Evolutionary conservation across 2,797 vertebrate genomes (phyloP).

Genomic region (Neosilurus mollespiculum): DNA sequence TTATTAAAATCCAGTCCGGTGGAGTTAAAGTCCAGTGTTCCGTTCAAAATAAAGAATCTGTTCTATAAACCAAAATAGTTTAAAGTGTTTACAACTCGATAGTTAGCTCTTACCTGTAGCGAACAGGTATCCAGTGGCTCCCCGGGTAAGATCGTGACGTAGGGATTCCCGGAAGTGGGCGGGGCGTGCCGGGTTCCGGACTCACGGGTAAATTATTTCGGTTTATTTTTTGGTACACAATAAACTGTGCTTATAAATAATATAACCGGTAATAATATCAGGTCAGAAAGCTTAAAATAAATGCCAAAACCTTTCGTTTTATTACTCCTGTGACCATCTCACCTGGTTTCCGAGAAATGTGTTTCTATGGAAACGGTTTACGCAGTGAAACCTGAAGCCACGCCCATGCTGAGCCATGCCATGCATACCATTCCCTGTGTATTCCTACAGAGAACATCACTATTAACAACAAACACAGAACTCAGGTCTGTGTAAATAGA

Average conservation of each 20-base stretch:
- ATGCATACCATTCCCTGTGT: neutral
- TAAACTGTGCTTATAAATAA: neutral
- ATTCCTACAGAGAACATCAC: too few relatives aligned
- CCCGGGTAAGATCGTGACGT: slow-evolving; percentile 14
- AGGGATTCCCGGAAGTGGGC: slow-evolving; percentile 22
- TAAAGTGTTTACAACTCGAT: too few relatives aligned
- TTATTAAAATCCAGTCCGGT: neutral
- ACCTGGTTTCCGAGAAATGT: neutral
- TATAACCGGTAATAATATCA: too few relatives aligned
- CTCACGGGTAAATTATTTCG: neutral
- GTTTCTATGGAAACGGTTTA: slow-evolving; percentile 1
- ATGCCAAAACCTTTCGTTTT: neutral
- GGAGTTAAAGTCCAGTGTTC: neutral
- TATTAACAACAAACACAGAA: too few relatives aligned
- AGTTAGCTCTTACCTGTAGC: neutral
- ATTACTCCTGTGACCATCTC: fast-evolving
- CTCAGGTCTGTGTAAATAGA: too few relatives aligned
- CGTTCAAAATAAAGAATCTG: neutral
- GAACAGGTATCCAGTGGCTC: neutral
- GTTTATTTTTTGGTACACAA: neutral
- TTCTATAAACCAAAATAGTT: neutral
- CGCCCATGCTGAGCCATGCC: neutral
- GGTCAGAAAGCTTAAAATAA: too few relatives aligned
- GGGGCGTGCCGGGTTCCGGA: neutral
- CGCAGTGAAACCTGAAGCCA: neutral